phyloP scores from a whole-genome alignment of 2,888 invertebrate genomes.

The Andrena haemorrhoa region DNA sequence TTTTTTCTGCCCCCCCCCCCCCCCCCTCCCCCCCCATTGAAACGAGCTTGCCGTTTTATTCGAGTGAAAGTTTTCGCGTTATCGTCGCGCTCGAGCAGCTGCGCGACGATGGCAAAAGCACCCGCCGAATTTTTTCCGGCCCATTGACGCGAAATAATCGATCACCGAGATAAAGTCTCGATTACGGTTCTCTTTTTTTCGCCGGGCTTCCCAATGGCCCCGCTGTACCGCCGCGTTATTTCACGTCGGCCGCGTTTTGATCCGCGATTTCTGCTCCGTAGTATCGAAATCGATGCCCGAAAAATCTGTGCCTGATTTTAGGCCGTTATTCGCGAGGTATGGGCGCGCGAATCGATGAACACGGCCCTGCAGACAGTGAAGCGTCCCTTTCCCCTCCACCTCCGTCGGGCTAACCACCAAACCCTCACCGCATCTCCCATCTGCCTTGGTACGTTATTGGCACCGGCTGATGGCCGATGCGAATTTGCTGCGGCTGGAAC shows the following conservation, averaged over 20 bases:
- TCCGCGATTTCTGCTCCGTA: neutral
- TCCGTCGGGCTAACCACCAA: slow-evolving; percentile 63
- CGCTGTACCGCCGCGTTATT: neutral
- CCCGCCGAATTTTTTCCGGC: slow-evolving; percentile 19
- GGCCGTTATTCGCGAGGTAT: neutral
- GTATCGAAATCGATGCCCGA: neutral
- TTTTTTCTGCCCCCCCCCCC: too few species aligned
- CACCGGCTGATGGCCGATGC: slow-evolving; percentile 78
- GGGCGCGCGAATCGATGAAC: slow-evolving; percentile 51
- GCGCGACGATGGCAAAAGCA: slow-evolving; percentile 4
- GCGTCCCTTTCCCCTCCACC: slow-evolving; percentile 61
- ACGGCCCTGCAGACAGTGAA: slow-evolving; percentile 74
- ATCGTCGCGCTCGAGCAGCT: slow-evolving; percentile 10
- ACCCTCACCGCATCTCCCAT: slow-evolving; percentile 70
- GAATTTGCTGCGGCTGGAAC: slow-evolving; percentile 76
- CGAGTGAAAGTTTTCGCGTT: slow-evolving; percentile 32
- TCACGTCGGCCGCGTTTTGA: neutral
- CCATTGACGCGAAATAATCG: slow-evolving; percentile 27
- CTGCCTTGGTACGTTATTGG: slow-evolving; percentile 78
- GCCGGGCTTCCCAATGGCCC: neutral
- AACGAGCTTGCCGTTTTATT: slow-evolving; percentile 13
- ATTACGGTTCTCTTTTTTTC: slow-evolving; percentile 1
- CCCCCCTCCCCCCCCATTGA: neutral
- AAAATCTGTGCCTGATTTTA: neutral
- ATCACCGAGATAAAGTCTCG: slow-evolving; percentile 19